Base-by-base conservation (phyloP, 1,140 invertebrate species). In the Octopus bimaculoides region DNA sequence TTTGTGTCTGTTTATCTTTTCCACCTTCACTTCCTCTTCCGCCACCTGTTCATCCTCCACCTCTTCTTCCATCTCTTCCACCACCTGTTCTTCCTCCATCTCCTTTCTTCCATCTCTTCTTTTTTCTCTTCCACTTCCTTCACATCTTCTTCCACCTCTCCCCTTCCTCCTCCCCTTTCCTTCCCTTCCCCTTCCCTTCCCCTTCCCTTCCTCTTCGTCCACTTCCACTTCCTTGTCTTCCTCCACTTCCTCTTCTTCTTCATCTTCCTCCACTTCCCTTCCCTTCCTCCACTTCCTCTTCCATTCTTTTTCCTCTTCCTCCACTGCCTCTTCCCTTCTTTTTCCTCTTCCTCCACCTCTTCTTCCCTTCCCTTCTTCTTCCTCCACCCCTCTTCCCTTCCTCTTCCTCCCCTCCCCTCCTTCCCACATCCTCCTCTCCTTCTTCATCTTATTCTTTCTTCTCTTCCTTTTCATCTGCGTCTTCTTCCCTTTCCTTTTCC, bases 121-220 rank as follows among this genome's bases (percentile, higher is more conserved):
- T 66, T 54, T 76, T 52, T 66, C 77, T 79, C 77, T 79, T 26
- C 76, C 55, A 66, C 52, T 69, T 78, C 75, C 52, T 69, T 56
- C 71, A 61, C 73, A 0, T 79, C 66, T 79, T 52, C 71, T 26
- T 75, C 73, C 71, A 26, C 54, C 7, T 53, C 78, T 12, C 9
- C 26, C 78, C 61, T 7, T 79, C 12, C 55, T 53, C 9, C 61
- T n/a, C 61, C 54, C 69, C 56, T 54, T 81, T 76, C 69, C 52
- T 52, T 52, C 71, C 66, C 55, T 53, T 54, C 66, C 66, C 55
- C 66, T 54, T 79, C 77, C 10, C 75, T 77, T 54, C 76, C 53
- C 69, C 55, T 75, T 4, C 71, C 54, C 69, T 52, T 54, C 20
- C 74, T 20, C 75, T n/a, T 17, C 41, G 52, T 75, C 52, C 52